Percentiles rank a stretch among this genome's conserved stretches.
Conservation (phyloP, 2,888 invertebrate species). For the Busseola fusca region DNA sequence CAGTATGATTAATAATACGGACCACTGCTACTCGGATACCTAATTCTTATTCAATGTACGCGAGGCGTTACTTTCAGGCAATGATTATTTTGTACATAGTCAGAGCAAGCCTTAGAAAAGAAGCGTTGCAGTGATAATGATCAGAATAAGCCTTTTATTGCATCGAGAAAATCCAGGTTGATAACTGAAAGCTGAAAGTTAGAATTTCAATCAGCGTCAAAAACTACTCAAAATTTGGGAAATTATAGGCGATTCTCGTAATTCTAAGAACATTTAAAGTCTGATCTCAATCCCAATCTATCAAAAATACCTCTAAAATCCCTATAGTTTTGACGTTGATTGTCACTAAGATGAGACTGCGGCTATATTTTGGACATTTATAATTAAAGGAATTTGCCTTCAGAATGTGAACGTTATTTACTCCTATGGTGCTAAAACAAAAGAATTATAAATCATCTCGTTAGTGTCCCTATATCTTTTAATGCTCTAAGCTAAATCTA, state of each 20-base stretch:
- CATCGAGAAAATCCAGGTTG: neutral
- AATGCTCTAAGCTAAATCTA: no score
- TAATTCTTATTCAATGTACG: neutral
- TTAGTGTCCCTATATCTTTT: neutral
- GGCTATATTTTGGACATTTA: no score
- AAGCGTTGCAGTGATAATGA: neutral
- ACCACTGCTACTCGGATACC: neutral
- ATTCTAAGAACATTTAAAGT: no score
- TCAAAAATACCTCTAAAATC: no score
- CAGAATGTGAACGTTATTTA: neutral
- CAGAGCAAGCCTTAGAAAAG: neutral
- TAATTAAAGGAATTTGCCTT: no score
- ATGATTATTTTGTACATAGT: neutral
- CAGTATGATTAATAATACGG: neutral
- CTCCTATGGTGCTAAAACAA: neutral
- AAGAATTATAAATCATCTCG: neutral
- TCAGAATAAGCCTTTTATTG: neutral
- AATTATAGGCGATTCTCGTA: neutral
- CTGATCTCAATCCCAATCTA: no score
- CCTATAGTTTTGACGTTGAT: no score
- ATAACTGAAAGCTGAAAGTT: neutral
- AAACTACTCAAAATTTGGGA: neutral
- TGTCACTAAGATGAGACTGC: no score
- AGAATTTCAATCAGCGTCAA: neutral
- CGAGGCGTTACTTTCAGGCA: neutral